phyloP scores from a whole-genome alignment of 2,888 invertebrate genomes.

The Eurois occulta region DNA sequence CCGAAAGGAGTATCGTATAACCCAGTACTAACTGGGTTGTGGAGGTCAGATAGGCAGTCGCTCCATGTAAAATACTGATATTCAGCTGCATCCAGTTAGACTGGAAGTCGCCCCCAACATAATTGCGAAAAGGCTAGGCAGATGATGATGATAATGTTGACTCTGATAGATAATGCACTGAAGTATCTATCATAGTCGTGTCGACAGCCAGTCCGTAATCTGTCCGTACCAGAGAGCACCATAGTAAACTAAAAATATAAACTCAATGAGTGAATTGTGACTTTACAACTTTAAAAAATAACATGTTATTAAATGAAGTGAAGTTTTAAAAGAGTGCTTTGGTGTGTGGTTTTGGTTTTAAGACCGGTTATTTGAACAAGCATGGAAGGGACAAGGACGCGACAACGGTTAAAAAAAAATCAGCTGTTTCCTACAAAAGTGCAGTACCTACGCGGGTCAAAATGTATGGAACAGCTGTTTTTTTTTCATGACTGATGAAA shows the following conservation, averaged over 20 bases:
- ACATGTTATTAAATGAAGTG: conserved; percentile 25
- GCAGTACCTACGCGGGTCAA: too few species aligned
- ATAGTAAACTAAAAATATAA: neutral
- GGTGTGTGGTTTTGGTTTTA: conserved; percentile 30
- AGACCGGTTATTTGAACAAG: conserved; percentile 13
- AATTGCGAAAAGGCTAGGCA: neutral
- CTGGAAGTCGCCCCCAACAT: neutral
- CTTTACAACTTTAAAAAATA: neutral
- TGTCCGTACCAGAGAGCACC: neutral
- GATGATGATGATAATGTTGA: neutral
- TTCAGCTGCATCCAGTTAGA: neutral
- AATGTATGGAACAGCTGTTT: too few species aligned
- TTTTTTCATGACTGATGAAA: too few species aligned
- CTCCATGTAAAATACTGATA: neutral
- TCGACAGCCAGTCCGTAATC: neutral
- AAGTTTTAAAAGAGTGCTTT: conserved; percentile 25
- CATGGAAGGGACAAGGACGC: too few species aligned
- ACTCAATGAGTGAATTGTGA: conserved; percentile 27
- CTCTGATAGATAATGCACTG: neutral
- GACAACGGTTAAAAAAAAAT: too few species aligned
- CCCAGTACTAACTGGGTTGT: neutral
- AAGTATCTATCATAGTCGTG: neutral
- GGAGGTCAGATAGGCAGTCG: neutral
- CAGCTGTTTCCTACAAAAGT: too few species aligned
- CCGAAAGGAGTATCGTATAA: neutral